Evolutionary conservation across 2,888 invertebrate genomes (phyloP).

Genomic region (Microplitis deprimator): DNA sequence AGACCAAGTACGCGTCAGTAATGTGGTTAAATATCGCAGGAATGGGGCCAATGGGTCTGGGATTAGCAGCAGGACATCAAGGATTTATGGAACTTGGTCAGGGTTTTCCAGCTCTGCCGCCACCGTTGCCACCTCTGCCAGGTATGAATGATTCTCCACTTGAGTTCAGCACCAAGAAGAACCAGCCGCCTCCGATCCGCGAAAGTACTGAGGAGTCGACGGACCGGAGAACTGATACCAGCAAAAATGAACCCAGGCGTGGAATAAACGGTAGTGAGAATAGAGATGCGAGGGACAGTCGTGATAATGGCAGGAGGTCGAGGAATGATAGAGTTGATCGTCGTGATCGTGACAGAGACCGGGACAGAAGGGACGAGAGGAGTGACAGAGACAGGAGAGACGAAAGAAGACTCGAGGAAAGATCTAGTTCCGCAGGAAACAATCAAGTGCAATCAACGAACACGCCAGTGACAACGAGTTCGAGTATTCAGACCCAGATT

Average conservation of each 20-base stretch:
- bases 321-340: slow-evolving; percentile 65
- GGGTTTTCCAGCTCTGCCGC: slow-evolving; percentile 67
- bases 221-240: slow-evolving; percentile 62
- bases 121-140: slow-evolving; percentile 66
- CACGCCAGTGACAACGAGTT: slow-evolving; percentile 61
- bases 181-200: slow-evolving; percentile 75
- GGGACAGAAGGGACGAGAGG: slow-evolving; percentile 57
- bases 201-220: slow-evolving; percentile 61
- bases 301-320: slow-evolving; percentile 68
- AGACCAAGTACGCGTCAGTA: not conserved
- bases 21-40: slow-evolving; percentile 51
- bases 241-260: slow-evolving; percentile 66
- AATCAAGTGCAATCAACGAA: slow-evolving; percentile 56
- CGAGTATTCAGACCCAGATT: slow-evolving; percentile 60
- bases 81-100: slow-evolving; percentile 69
- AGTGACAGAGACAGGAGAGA: slow-evolving; percentile 30
- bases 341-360: slow-evolving; percentile 62
- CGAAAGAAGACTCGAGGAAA: slow-evolving; percentile 49
- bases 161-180: slow-evolving; percentile 77
- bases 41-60: slow-evolving; percentile 67
- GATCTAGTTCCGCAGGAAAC: slow-evolving; percentile 50
- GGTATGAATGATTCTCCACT: slow-evolving; percentile 77
- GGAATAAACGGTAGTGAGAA: slow-evolving; percentile 65
- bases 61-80: slow-evolving; percentile 65
- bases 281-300: slow-evolving; percentile 66